Evolutionary conservation across 1,140 invertebrate species (phyloP).

Genomic region (Camponotus floridanus): DNA sequence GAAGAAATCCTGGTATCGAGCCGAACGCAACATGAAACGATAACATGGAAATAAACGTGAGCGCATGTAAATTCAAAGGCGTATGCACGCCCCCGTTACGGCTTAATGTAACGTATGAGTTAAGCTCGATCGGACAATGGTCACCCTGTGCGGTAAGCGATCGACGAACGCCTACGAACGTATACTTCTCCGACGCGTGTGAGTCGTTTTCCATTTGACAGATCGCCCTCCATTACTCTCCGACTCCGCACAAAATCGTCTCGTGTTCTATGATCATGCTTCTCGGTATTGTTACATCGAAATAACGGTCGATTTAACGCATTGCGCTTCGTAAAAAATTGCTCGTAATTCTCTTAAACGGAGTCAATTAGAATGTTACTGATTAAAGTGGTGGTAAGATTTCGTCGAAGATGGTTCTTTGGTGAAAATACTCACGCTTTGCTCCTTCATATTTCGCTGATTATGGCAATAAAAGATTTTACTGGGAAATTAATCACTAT

Average conservation of each 20-base stretch:
- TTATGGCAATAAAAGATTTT: too few relatives aligned
- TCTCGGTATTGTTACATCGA: neutral
- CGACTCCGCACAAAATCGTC: neutral
- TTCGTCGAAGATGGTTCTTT: too few relatives aligned
- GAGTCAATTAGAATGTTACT: too few relatives aligned
- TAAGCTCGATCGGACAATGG: conserved; percentile 34
- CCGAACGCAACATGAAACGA: neutral
- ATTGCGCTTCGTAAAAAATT: conserved; percentile 17
- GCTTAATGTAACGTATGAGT: conserved; percentile 40
- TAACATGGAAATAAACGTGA: conserved; percentile 26
- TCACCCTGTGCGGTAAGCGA: conserved; percentile 34
- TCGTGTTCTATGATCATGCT: conserved; percentile 19
- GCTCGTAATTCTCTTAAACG: too few relatives aligned
- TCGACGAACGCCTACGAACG: conserved; percentile 24
- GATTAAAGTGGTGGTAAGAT: too few relatives aligned
- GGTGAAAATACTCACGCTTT: too few relatives aligned
- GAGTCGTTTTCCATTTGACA: conserved; percentile 21
- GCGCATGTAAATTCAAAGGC: neutral
- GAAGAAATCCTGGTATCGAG: neutral
- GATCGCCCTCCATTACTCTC: conserved; percentile 34
- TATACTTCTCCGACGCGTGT: conserved; percentile 1
- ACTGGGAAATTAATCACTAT: too few relatives aligned
- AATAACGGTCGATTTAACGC: conserved; percentile 34
- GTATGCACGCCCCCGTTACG: neutral
- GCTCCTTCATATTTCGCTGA: too few relatives aligned